These are phyloP conservation scores for Malacosoma neustria DNA, from an alignment of 2,888 invertebrate genomes.

Conservation along the genomic window DNA sequence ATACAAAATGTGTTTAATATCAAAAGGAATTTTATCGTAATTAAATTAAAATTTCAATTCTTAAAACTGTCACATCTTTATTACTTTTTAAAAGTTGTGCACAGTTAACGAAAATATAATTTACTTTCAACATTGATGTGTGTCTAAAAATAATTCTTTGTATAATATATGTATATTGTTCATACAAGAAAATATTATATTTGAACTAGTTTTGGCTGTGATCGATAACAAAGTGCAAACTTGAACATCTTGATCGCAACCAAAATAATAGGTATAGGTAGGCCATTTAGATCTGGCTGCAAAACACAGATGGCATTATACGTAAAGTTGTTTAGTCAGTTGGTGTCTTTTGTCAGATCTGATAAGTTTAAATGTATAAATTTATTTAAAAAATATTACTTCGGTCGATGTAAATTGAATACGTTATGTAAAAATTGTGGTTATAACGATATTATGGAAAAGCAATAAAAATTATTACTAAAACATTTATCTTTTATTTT, in stretches of 20 bases:
- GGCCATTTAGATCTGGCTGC: slow-evolving; percentile 12
- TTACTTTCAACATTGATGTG: no score
- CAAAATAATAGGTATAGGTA: slow-evolving; percentile 34
- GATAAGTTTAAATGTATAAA: no score
- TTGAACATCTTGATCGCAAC: slow-evolving; percentile 52
- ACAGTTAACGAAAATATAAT: slow-evolving; percentile 18
- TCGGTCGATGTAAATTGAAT: no score
- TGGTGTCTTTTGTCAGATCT: not conserved
- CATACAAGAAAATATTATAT: no score
- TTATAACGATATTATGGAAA: slow-evolving; percentile 15
- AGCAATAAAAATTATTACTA: slow-evolving; percentile 33
- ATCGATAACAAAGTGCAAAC: slow-evolving; percentile 41
- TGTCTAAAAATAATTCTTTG: no score
- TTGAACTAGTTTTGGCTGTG: slow-evolving; percentile 70
- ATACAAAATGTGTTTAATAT: no score
- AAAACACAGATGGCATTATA: slow-evolving; percentile 12
- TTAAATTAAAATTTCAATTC: not conserved
- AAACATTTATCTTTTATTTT: slow-evolving; percentile 15
- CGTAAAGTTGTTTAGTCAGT: no score
- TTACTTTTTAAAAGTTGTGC: slow-evolving; percentile 43
- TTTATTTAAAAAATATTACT: no score
- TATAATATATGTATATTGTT: no score
- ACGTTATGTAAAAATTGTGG: slow-evolving; percentile 26
- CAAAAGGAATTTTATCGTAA: no score
- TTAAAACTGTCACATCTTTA: slow-evolving; percentile 51